Percentiles rank a stretch among this genome's conserved stretches.
Evolutionary conservation across 1,140 invertebrate species (phyloP).

Genomic region (Eurytemora carolleeae): DNA sequence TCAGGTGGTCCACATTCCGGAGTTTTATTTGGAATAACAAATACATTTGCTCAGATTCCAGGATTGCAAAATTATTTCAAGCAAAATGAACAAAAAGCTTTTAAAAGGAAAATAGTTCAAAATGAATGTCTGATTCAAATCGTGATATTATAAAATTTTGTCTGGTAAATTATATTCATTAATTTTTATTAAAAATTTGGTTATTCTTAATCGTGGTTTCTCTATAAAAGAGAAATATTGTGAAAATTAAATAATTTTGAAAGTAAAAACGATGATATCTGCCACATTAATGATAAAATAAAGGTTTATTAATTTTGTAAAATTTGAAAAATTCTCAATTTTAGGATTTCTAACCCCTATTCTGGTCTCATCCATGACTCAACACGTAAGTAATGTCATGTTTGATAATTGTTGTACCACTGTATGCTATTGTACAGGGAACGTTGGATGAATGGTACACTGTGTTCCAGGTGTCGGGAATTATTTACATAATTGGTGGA

Average conservation of each 20-base stretch:
- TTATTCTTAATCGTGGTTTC: neutral
- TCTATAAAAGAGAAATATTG: neutral
- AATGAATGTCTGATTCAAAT: neutral
- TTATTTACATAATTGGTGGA: neutral
- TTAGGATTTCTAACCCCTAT: neutral
- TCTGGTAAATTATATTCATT: neutral
- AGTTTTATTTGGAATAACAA: neutral
- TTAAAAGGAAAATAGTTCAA: neutral
- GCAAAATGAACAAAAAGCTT: neutral
- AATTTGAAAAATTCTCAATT: neutral
- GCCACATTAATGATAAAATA: neutral
- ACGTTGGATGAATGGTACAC: neutral
- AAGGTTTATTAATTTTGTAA: neutral
- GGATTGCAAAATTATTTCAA: neutral
- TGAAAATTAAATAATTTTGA: neutral
- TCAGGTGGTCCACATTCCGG: neutral
- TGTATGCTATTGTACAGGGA: neutral
- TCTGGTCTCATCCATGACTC: neutral
- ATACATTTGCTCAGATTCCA: neutral
- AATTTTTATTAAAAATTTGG: neutral
- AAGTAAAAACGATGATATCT: neutral
- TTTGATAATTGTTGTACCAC: neutral
- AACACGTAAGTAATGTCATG: neutral
- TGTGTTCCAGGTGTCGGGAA: neutral
- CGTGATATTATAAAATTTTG: neutral